Conservation (phyloP, 1,140 invertebrate species). For the Hylyphantes graminicola region DNA sequence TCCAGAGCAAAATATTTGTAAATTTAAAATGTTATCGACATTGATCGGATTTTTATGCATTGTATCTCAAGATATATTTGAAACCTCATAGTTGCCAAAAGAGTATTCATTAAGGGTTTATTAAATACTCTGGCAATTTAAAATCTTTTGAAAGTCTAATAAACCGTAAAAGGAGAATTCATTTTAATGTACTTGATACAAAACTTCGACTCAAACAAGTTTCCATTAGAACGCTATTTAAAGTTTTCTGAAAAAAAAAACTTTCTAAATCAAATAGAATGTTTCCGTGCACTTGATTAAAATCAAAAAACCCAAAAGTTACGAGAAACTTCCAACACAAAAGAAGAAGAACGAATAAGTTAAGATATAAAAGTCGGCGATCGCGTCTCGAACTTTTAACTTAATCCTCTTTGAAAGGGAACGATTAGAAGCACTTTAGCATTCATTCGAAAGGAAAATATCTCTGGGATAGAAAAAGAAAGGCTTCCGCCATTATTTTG, state of each 20-base stretch:
- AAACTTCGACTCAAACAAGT: no score
- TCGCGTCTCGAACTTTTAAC: constrained; percentile 22
- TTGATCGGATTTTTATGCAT: no score
- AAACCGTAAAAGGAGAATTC: no score
- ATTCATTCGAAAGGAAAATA: constrained; percentile 27
- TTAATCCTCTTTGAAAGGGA: constrained; percentile 46
- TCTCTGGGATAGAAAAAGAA: not conserved
- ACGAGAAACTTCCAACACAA: constrained; percentile 4
- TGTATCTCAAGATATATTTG: no score
- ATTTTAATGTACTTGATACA: no score
- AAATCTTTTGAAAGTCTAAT: no score
- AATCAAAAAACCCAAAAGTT: constrained; percentile 9
- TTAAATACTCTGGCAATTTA: no score
- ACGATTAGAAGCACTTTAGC: constrained; percentile 28
- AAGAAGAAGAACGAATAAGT: constrained; percentile 2
- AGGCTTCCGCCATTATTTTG: constrained; percentile 11
- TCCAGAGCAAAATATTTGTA: no score
- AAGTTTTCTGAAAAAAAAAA: not conserved
- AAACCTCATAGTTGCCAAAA: no score
- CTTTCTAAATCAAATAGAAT: constrained; percentile 31
- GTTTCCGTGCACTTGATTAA: constrained; percentile 29
- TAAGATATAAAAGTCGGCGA: not conserved
- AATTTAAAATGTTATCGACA: no score
- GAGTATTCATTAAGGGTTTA: no score
- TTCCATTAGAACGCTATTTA: no score